Conservation (phyloP, 2,888 invertebrate genomes). For the Lepidocyrtoides sp. region DNA sequence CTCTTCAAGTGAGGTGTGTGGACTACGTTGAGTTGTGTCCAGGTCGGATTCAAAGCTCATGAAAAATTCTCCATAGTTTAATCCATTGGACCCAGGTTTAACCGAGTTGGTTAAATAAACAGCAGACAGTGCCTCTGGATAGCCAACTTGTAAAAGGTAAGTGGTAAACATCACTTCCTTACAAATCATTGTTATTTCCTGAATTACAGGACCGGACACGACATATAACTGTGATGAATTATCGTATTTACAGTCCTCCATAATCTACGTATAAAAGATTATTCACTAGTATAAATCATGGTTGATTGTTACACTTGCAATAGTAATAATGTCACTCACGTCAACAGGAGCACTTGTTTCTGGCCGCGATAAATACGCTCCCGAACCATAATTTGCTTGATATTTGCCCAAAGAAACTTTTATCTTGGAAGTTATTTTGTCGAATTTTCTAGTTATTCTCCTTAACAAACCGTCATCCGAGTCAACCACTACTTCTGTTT, state of each 20-base stretch:
- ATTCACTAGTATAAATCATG: background rate
- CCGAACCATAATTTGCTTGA: conserved; percentile 43
- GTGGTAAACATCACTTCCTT: conserved; percentile 67
- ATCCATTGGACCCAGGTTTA: background rate
- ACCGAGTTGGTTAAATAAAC: conserved; percentile 63
- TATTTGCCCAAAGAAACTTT: conserved; percentile 65
- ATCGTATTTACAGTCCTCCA: background rate
- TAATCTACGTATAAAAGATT: conserved; percentile 2
- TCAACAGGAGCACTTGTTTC: background rate
- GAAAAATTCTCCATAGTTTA: conserved; percentile 90
- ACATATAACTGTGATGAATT: conserved; percentile 48
- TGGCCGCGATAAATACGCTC: conserved; percentile 65
- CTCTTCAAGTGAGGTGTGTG: conserved; percentile 26
- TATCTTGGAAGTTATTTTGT: background rate
- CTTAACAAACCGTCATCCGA: conserved; percentile 31
- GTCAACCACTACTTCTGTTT: conserved; percentile 43
- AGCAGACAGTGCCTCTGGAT: conserved; percentile 56
- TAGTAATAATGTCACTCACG: conserved; percentile 6
- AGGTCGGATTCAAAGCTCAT: conserved; percentile 96
- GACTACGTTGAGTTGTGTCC: conserved; percentile 91
- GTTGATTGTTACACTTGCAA: background rate
- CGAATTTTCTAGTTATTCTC: conserved; percentile 27
- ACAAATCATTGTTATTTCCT: conserved; percentile 63
- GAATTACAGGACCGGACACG: conserved; percentile 60
- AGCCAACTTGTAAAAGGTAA: conserved; percentile 56